Evolutionary conservation across 2,888 invertebrate genomes (phyloP).

Genomic region (Diogma glabrata): DNA sequence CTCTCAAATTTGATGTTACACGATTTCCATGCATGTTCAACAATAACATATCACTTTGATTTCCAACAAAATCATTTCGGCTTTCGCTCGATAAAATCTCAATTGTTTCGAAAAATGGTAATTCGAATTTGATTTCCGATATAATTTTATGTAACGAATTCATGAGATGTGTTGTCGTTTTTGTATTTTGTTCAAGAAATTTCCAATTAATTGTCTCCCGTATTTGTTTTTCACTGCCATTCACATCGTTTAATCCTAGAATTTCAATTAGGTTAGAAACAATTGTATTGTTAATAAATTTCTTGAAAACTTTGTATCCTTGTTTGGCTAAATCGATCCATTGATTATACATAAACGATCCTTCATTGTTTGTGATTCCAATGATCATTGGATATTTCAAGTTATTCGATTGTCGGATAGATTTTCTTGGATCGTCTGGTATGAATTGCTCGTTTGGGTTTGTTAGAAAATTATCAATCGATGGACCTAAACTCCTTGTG

Average conservation of each 20-base stretch:
- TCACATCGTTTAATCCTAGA: constrained; percentile 29
- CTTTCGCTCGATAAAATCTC: constrained; percentile 23
- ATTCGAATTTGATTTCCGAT: constrained; percentile 32
- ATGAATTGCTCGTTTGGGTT: constrained; percentile 46
- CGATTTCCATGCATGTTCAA: neutral
- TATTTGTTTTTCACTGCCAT: constrained; percentile 18
- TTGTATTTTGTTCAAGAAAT: constrained; percentile 27
- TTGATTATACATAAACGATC: constrained; percentile 45
- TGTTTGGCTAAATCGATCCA: constrained; percentile 48
- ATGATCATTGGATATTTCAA: constrained; percentile 51
- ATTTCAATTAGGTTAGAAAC: constrained; percentile 45
- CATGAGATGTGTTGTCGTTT: constrained; percentile 24
- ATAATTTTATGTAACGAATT: constrained; percentile 31
- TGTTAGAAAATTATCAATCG: constrained; percentile 49
- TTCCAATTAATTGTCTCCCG: constrained; percentile 31
- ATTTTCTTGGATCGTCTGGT: constrained; percentile 41
- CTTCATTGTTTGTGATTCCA: constrained; percentile 57
- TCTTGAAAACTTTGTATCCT: constrained; percentile 41
- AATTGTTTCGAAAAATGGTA: constrained; percentile 30
- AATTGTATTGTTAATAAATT: constrained; percentile 44
- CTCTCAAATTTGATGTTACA: neutral
- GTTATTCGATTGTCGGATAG: constrained; percentile 41
- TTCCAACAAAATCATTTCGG: neutral
- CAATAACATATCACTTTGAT: neutral
- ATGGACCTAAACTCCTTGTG: constrained; percentile 47